Base-by-base conservation (phyloP, 2,888 invertebrate genomes). In the Lasioglossum vierecki region DNA sequence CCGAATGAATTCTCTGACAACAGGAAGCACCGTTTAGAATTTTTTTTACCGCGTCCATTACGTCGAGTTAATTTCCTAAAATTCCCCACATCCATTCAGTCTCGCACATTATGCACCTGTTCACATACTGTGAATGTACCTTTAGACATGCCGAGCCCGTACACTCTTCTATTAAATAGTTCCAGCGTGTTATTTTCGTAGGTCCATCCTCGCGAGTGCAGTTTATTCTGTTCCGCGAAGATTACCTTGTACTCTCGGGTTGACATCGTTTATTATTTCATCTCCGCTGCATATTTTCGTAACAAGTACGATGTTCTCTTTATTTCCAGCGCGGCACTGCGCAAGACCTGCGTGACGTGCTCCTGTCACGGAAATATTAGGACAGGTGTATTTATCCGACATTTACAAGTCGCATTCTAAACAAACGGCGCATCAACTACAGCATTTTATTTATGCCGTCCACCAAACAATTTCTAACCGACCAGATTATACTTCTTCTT, bases 161-260 rank as follows among this genome's bases (percentile, higher is more conserved):
- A 53, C 22, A 22, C 53, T 22, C 60, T 26, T 26, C 60, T 15
- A 26, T 60, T 60, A 60, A 60, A 13, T 60, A 60, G 15, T 13
- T 15, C 5, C 60, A 13, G 26, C 60, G 13, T 26, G 60, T 60
- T 60, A 60, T 60, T 60, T 60, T 15, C n/a, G 60, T 26, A 15
- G 26, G 60, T 60, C 26, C 60, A 4, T 26, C 5, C 26, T 60
- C 26, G 26, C 13, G 63, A 30, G 30, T 11, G 18, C 35, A 8
- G 66, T 66, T 66, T 35, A 35, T 66, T 66, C 66, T 66, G 35
- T 66, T 18, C 30, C 66, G 66, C 18, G 30, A 66, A 66, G 66
- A 35, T 35, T 66, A 66, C 60, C 60, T 60, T 60, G 26, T 60
- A 60, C 60, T 35, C 66, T 6, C 18, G 18, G 35, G 30, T 18